Evolutionary conservation across 2,797 vertebrate genomes (phyloP).

Genomic region (Threskiornis aethiopicus): DNA sequence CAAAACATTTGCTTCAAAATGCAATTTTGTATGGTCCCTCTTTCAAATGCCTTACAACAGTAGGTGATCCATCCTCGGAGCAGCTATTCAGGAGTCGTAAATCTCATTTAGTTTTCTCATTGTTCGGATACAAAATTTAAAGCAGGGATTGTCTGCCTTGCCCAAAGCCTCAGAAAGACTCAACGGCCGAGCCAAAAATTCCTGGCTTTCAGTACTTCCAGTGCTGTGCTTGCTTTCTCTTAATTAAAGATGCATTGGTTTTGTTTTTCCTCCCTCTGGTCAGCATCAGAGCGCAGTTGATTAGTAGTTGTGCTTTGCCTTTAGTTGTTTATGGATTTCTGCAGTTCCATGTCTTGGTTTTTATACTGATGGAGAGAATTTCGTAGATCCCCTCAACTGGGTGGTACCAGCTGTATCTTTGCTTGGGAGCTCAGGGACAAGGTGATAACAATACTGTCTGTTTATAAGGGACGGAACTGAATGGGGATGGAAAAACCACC

Average conservation of each 20-base stretch:
- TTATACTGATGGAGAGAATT: neutral
- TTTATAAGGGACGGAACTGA: neutral
- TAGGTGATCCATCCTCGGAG: neutral
- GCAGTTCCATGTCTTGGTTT: neutral
- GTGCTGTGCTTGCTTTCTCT: neutral
- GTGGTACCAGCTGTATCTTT: neutral
- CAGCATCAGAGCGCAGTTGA: neutral
- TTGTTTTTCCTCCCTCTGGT: neutral
- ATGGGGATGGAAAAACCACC: neutral
- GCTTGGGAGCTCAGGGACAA: neutral
- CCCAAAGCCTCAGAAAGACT: neutral
- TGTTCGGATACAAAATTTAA: neutral
- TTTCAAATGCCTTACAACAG: neutral
- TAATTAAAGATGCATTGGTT: neutral
- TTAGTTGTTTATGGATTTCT: neutral
- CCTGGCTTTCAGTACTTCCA: neutral
- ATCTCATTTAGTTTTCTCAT: neutral
- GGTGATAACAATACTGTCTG: neutral
- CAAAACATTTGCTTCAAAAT: neutral
- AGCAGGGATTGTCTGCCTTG: neutral
- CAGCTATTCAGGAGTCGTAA: neutral
- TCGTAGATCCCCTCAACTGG: rapidly evolving
- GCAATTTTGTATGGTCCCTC: neutral
- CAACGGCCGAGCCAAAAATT: neutral
- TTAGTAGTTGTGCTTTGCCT: neutral